These are phyloP conservation scores for Schizopygopsis malacanthus DNA, from an alignment of 2,797 vertebrate genomes.

Conservation along the genomic window DNA sequence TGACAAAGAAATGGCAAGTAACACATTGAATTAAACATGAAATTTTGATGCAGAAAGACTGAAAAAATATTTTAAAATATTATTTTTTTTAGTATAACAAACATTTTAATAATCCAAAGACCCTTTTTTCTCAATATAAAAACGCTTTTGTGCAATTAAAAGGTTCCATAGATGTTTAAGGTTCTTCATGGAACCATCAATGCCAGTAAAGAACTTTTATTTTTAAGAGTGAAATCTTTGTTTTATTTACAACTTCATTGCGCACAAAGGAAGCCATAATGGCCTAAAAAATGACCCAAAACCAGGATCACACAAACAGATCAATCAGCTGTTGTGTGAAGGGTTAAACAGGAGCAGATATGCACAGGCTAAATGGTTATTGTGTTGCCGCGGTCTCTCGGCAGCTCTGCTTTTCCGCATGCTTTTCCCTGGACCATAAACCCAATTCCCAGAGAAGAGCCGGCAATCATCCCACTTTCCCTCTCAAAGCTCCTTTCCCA, in stretches of 20 bases:
- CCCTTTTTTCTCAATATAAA: neutral
- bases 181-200: neutral
- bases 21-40: no score
- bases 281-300: neutral
- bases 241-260: neutral
- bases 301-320: constrained; percentile 18
- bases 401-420: constrained; percentile 47
- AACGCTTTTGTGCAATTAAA: neutral
- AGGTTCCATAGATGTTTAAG: neutral
- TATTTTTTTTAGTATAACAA: neutral
- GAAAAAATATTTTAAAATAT: neutral
- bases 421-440: constrained; percentile 66
- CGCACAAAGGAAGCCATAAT: neutral
- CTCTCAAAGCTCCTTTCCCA: constrained; percentile 78
- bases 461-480: constrained; percentile 71
- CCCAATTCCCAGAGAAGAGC: constrained; percentile 68
- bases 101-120: neutral
- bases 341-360: constrained; percentile 52
- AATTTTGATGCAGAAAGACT: no score
- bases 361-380: constrained; percentile 39
- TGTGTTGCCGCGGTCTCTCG: constrained; percentile 66
- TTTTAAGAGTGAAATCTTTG: neutral
- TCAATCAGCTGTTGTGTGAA: constrained; percentile 36
- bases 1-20: no score
- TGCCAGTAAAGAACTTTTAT: no score